These are phyloP conservation scores for Bungarus multicinctus DNA, from an alignment of 2,113 vertebrate species.

Conservation along the genomic window DNA sequence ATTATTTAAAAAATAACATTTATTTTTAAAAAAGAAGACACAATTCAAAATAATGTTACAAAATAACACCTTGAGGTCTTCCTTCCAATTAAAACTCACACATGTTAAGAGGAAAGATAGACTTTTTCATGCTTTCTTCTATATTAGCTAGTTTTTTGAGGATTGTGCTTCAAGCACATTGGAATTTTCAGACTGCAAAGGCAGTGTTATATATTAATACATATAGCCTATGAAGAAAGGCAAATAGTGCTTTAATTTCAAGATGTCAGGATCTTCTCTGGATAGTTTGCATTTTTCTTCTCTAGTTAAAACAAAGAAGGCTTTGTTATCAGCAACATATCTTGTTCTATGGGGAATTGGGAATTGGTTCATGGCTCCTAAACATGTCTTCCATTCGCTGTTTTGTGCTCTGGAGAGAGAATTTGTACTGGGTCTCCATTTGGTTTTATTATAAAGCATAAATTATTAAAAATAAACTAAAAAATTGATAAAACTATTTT, in stretches of 20 bases:
- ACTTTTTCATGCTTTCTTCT: not conserved
- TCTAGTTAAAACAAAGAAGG: not conserved
- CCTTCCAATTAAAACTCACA: not conserved
- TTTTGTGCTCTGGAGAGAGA: slow-evolving; percentile 62
- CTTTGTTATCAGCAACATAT: not conserved
- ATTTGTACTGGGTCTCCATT: slow-evolving; percentile 55
- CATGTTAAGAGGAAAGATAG: not conserved
- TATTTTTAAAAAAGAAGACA: not conserved
- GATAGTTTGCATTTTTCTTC: not conserved
- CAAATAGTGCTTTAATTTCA: not conserved
- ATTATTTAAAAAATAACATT: not conserved
- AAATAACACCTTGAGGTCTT: not conserved
- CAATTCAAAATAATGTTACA: not conserved
- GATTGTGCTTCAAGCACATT: not conserved
- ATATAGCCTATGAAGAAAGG: not conserved
- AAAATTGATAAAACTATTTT: slow-evolving; percentile 73
- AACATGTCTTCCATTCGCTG: slow-evolving; percentile 46
- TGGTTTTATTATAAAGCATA: slow-evolving; percentile 68
- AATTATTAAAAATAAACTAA: slow-evolving; percentile 71
- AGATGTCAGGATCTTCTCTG: not conserved
- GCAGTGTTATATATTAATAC: not conserved
- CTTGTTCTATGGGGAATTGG: slow-evolving; percentile 6
- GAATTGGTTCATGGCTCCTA: not conserved
- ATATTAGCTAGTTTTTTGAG: not conserved
- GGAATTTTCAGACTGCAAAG: not conserved